Evolutionary conservation across 2,113 vertebrate species (phyloP).

Genomic region (Chionis minor): DNA sequence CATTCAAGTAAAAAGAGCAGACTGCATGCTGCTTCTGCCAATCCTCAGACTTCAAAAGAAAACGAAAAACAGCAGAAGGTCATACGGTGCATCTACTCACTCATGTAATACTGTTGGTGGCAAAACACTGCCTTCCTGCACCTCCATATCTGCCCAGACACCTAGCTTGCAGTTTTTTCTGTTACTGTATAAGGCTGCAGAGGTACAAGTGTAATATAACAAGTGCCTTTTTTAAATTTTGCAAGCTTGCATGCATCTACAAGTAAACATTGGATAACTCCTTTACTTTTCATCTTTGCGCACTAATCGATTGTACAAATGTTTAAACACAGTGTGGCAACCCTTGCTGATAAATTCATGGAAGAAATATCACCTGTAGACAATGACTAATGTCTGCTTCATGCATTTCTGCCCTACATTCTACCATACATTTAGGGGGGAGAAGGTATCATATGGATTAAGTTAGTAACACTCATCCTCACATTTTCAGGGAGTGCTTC

Average conservation of each 20-base stretch:
- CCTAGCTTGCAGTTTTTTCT: background rate
- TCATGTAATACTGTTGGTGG: rapidly evolving
- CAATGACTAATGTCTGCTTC: conserved; percentile 77
- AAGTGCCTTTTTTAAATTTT: background rate
- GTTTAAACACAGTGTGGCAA: conserved; percentile 67
- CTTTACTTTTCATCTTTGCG: conserved; percentile 63
- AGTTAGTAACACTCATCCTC: conserved; percentile 84
- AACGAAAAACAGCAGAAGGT: background rate
- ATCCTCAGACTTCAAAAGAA: background rate
- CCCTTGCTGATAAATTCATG: conserved; percentile 68
- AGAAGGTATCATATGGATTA: conserved; percentile 83
- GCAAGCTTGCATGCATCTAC: background rate
- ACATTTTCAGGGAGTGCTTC: conserved; percentile 68
- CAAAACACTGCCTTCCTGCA: background rate
- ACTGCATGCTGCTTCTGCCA: background rate
- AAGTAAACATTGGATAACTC: background rate
- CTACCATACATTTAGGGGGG: conserved; percentile 62
- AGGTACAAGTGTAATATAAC: background rate
- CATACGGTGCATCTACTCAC: background rate
- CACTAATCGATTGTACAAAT: conserved; percentile 75
- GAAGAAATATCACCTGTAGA: conserved; percentile 77
- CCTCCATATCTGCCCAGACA: background rate
- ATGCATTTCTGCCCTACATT: conserved; percentile 54
- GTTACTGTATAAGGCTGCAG: background rate
- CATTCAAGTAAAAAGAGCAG: background rate